phyloP scores from a whole-genome alignment of 2,113 vertebrate genomes.

The human (Homo sapiens) region GRCh38 chr18:47864001-47864500 shows the following conservation, averaged over 20 bases:
- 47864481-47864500: neutral
- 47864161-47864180: neutral
- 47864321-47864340: slow-evolving; percentile 12
- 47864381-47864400: neutral
- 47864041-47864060: neutral
- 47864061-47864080: neutral
- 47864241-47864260: neutral
- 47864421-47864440: neutral
- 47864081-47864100: neutral
- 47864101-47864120: neutral
- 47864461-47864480: neutral
- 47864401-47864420: neutral
- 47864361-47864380: slow-evolving; percentile 9
- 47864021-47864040: neutral
- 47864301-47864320: neutral
- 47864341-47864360: neutral
- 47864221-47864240: neutral
- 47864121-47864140: slow-evolving; percentile 3
- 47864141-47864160: neutral
- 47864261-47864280: slow-evolving; percentile 7
- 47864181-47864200: slow-evolving; percentile 7
- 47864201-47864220: neutral
- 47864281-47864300: slow-evolving; percentile 5
- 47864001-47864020: neutral
- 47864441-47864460: neutral